These are phyloP conservation scores for Chironomus tepperi DNA, from an alignment of 1,140 invertebrate species.

Conservation along the genomic window DNA sequence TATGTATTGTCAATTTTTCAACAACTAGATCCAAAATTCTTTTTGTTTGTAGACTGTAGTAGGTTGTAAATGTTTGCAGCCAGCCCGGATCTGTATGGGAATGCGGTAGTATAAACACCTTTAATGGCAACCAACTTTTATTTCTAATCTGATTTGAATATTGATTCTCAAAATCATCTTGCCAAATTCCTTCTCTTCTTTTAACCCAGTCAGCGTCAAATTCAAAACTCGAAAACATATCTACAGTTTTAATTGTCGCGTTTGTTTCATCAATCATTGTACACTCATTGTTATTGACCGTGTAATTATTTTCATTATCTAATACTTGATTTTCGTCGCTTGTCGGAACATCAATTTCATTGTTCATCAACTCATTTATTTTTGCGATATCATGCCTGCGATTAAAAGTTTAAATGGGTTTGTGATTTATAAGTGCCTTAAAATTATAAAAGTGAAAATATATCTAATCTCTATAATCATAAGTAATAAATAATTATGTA, in stretches of 20 bases:
- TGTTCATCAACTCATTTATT: too few species aligned
- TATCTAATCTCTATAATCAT: too few species aligned
- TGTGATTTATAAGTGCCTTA: too few species aligned
- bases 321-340: too few species aligned
- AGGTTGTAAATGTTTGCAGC: slow-evolving; percentile 89
- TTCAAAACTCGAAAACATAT: not conserved
- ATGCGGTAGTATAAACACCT: slow-evolving; percentile 87
- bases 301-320: too few species aligned
- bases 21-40: slow-evolving; percentile 84
- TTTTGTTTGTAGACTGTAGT: slow-evolving; percentile 73
- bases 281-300: too few species aligned
- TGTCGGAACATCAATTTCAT: too few species aligned
- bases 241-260: not conserved
- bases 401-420: too few species aligned
- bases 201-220: not conserved
- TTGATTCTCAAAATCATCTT: not conserved
- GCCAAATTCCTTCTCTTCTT: not conserved
- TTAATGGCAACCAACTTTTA: slow-evolving; percentile 44
- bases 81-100: slow-evolving; percentile 95
- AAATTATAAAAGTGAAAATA: too few species aligned
- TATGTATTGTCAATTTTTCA: slow-evolving; percentile 62
- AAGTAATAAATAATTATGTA: too few species aligned
- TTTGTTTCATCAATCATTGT: too few species aligned
- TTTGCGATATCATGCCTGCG: too few species aligned
- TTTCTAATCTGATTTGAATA: not conserved